These are phyloP conservation scores for Tuta absoluta DNA, from an alignment of 2,888 invertebrate species.

Conservation along the genomic window DNA sequence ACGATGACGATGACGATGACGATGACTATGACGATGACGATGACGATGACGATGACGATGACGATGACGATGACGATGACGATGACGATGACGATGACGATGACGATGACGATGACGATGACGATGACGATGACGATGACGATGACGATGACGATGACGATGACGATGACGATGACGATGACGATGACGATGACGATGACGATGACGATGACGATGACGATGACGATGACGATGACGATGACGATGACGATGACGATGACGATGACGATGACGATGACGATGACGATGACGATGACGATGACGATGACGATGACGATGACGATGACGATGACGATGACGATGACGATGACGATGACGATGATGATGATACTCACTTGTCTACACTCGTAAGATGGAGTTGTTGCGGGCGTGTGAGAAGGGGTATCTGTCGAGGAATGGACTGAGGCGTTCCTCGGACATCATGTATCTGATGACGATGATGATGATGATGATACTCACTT, in stretches of 20 bases:
- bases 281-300: not conserved
- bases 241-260: not conserved
- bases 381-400: not conserved
- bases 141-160: not conserved
- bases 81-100: no score
- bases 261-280: not conserved
- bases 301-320: not conserved
- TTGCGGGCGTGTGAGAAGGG: no score
- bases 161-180: not conserved
- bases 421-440: no score
- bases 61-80: no score
- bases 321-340: no score
- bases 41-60: not conserved
- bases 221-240: no score
- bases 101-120: no score
- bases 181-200: not conserved
- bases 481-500: not conserved
- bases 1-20: not conserved
- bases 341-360: no score
- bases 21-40: not conserved
- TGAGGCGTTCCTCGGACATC: no score
- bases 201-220: no score
- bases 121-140: not conserved
- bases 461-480: no score
- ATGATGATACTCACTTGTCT: not conserved